Conservation (phyloP, 2,888 invertebrate genomes). For the Bimastos eiseni region DNA sequence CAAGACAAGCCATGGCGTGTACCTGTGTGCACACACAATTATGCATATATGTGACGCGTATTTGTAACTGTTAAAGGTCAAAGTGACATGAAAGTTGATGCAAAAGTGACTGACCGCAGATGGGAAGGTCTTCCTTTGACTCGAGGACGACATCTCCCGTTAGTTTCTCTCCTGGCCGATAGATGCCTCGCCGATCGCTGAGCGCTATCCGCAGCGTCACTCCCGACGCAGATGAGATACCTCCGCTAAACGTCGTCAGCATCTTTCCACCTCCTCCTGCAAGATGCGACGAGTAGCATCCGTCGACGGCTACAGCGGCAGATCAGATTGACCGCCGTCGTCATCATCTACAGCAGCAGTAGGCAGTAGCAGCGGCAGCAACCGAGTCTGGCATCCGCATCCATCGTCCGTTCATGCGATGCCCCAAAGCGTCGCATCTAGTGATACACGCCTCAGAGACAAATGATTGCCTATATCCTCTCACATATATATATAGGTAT, state of each 20-base stretch:
- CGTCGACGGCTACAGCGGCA: too few relatives aligned
- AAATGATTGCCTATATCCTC: not conserved
- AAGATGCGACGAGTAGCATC: not conserved
- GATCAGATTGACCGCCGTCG: too few relatives aligned
- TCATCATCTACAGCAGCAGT: not conserved
- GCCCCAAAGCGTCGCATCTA: not conserved
- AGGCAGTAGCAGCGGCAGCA: not conserved
- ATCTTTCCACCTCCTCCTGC: not conserved
- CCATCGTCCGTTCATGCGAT: not conserved
- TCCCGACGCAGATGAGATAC: not conserved
- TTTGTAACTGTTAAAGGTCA: too few relatives aligned
- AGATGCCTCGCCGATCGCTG: slow-evolving; percentile 20
- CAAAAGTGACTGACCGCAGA: not conserved
- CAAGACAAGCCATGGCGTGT: too few relatives aligned
- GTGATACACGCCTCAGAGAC: not conserved
- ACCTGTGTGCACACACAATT: too few relatives aligned
- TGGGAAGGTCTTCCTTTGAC: slow-evolving; percentile 16
- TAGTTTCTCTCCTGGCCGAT: not conserved
- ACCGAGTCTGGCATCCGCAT: not conserved
- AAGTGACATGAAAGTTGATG: not conserved
- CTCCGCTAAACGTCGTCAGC: slow-evolving; percentile 21
- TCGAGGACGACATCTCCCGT: not conserved
- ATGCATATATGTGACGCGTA: too few relatives aligned
- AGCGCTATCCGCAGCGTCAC: not conserved
- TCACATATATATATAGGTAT: not conserved